Percentiles rank a stretch among this genome's conserved stretches.
Evolutionary conservation across 2,113 vertebrate genomes (phyloP).

Genomic region (Propithecus coquereli): DNA sequence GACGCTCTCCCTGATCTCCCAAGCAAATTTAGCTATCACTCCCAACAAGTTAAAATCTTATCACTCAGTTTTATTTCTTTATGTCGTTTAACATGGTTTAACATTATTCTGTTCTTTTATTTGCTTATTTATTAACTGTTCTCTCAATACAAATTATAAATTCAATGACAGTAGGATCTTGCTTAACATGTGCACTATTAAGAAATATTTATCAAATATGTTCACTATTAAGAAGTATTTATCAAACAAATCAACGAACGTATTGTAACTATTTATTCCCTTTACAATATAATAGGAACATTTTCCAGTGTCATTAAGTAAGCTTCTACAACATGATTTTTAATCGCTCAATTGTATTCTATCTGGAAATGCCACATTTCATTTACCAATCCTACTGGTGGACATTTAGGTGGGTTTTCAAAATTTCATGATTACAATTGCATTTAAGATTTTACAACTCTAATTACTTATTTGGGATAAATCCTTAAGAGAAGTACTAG

Average conservation of each 20-base stretch:
- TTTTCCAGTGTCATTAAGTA: not conserved
- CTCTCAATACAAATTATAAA: not conserved
- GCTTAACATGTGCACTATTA: not conserved
- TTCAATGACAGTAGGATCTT: not conserved
- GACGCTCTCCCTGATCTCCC: not conserved
- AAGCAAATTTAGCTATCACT: not conserved
- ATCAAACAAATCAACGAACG: not conserved
- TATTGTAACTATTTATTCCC: not conserved
- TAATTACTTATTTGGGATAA: conserved; percentile 15
- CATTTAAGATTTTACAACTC: not conserved
- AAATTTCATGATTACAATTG: conserved; percentile 13
- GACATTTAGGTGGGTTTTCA: not conserved
- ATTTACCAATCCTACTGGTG: not conserved
- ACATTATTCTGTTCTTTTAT: conserved; percentile 2
- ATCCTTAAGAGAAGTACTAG: not conserved
- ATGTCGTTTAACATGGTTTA: not conserved
- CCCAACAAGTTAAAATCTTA: not conserved
- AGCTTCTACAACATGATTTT: conserved; percentile 20
- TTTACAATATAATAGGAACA: not conserved
- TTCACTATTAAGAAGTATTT: not conserved
- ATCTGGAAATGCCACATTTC: not conserved
- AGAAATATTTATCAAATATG: not conserved
- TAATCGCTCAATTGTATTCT: not conserved
- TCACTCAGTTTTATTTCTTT: not conserved
- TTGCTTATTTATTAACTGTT: conserved; percentile 3